These are phyloP conservation scores for Synanthedon vespiformis DNA, from an alignment of 2,888 invertebrate genomes.

Conservation along the genomic window DNA sequence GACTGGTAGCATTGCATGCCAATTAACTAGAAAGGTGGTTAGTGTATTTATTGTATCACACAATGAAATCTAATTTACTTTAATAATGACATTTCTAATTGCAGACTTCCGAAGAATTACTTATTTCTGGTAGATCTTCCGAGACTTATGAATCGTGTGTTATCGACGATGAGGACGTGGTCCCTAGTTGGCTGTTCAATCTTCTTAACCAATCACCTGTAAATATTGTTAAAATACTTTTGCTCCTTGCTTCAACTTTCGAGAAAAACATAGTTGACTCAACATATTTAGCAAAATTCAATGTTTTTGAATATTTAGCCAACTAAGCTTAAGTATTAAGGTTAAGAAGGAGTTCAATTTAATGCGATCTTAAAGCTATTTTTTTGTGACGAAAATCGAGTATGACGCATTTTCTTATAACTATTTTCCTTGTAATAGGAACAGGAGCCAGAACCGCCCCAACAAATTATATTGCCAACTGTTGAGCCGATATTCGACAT, in stretches of 20 bases:
- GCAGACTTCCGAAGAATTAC: slow-evolving; percentile 53
- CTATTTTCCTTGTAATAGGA: neutral
- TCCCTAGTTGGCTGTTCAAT: slow-evolving; percentile 55
- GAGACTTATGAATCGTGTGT: slow-evolving; percentile 42
- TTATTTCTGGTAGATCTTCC: slow-evolving; percentile 47
- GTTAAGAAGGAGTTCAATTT: no score
- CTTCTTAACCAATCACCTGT: slow-evolving; percentile 47
- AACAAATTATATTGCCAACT: slow-evolving; percentile 10
- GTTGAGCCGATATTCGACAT: slow-evolving; percentile 30
- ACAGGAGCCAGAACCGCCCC: slow-evolving; percentile 15
- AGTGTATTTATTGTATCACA: neutral
- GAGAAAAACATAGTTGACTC: no score
- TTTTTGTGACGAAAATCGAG: no score
- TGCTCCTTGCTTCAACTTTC: no score
- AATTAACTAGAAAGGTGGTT: neutral
- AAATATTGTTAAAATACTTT: slow-evolving; percentile 6
- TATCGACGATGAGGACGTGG: slow-evolving; percentile 41
- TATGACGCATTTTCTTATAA: neutral
- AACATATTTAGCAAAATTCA: no score
- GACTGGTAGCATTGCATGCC: slow-evolving; percentile 32
- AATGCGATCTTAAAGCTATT: no score
- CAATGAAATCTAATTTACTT: neutral
- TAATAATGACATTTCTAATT: slow-evolving; percentile 6
- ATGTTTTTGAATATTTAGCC: no score
- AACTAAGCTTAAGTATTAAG: no score